Evolutionary conservation across 2,797 vertebrate genomes (phyloP), one percentile per base, ranked within the genome.

Genomic region (Paedocypris micromegethes): DNA sequence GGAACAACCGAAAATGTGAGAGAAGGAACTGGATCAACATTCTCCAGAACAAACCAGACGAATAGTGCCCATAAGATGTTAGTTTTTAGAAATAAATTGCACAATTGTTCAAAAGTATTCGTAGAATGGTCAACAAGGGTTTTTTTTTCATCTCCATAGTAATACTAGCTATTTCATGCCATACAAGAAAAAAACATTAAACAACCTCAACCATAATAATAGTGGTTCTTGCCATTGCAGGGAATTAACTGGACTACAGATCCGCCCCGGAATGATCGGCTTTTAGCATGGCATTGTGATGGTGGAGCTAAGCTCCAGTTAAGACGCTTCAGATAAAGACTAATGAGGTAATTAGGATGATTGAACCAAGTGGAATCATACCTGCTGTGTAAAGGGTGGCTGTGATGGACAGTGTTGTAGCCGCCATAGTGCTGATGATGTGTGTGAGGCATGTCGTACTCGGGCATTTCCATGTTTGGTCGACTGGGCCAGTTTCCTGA

Each of bases 321-420:
- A 75, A 83, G 72, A 50, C 56, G 82, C 83, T 84, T 86, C 75
- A 83, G 77, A 77, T 71, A 75, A 78, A 47, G 75, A 79, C 77
- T 85, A 83, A 86, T 60, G 74, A 78, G 77, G 82, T 85, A 73
- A 83, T 63, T 37, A 64, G 51, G 77, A 50, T 73, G 2, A 60
- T 73, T 45, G 68, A 59, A 71, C 53, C 58, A 72, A 44, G 75
- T 45, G 70, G 46, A 64, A 44, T 65, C 92, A 93, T 84, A 97
- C 96, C 95, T 94, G 92, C 80, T 92, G 69, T 94, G 93, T 81
- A 90, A 63, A 72, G 92, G 80, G 76, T 90, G 83, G 85, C 83
- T 87, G 82, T 90, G 90, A 72, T 92, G 90, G 66, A 86, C 80
- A 2, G 83, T 87, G 62, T 77, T 85, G 0, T 95, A 96, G 51